These are phyloP conservation scores for Anolis sagrei DNA, from an alignment of 2,113 vertebrate genomes.

Conservation along the genomic window DNA sequence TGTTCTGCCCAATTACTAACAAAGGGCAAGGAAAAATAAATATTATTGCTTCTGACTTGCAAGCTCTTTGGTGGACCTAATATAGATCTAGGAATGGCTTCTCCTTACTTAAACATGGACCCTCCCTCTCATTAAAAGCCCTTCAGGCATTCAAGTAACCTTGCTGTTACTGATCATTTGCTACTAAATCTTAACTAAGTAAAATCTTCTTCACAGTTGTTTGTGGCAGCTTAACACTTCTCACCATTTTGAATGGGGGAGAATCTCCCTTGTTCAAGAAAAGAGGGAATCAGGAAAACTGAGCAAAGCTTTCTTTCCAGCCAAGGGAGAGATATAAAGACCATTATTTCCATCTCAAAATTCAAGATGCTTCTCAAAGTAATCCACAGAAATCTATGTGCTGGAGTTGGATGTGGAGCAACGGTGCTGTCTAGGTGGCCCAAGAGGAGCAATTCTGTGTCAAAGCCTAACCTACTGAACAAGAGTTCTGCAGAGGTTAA, in stretches of 20 bases:
- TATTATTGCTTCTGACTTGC: no score
- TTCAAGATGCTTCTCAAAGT: background rate
- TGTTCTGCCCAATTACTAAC: no score
- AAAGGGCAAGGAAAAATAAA: no score
- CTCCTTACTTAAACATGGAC: background rate
- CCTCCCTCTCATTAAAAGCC: background rate
- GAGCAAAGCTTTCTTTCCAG: background rate
- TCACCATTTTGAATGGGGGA: background rate
- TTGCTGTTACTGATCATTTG: background rate
- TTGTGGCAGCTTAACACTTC: background rate
- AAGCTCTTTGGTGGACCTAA: background rate
- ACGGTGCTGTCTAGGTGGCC: background rate
- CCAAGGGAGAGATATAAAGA: no score
- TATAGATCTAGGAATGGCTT: background rate
- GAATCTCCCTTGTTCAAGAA: background rate
- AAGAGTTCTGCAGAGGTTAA: background rate
- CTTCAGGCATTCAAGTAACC: background rate
- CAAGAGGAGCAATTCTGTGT: background rate
- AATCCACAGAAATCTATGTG: background rate
- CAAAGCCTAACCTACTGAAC: background rate
- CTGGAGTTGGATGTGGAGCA: background rate
- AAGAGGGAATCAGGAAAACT: background rate
- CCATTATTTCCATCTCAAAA: background rate
- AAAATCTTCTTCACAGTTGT: background rate
- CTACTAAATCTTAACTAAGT: background rate